Percentiles rank a stretch among this genome's conserved stretches.
phyloP scores from a whole-genome alignment of 2,797 vertebrate genomes.

The Lithobates sylvaticus region DNA sequence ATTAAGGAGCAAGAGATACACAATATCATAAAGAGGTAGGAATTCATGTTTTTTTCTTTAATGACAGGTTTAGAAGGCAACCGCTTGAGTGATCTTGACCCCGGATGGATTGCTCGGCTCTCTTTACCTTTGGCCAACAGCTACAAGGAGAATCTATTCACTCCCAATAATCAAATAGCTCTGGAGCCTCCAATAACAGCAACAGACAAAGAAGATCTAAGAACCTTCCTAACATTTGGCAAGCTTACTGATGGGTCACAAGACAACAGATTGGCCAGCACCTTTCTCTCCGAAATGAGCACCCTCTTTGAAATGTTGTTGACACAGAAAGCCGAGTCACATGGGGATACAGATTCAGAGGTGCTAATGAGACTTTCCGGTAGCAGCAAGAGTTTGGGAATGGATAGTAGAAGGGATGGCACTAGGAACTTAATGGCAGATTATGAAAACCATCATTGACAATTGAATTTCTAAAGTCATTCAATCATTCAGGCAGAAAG shows the following conservation, averaged over 20 bases:
- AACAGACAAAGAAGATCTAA: slow-evolving; percentile 71
- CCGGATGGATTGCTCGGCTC: slow-evolving; percentile 87
- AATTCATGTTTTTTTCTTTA: neutral
- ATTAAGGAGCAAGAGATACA: too few relatives aligned
- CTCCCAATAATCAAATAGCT: slow-evolving; percentile 72
- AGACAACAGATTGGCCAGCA: slow-evolving; percentile 77
- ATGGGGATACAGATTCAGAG: slow-evolving; percentile 77
- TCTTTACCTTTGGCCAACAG: slow-evolving; percentile 85
- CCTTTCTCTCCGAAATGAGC: slow-evolving; percentile 92
- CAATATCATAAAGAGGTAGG: too few relatives aligned
- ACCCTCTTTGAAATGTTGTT: slow-evolving; percentile 91
- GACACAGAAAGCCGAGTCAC: slow-evolving; percentile 84
- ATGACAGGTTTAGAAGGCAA: slow-evolving; percentile 74
- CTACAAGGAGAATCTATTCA: slow-evolving; percentile 92
- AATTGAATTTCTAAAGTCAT: neutral
- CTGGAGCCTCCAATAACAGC: slow-evolving; percentile 66
- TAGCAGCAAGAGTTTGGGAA: slow-evolving; percentile 81
- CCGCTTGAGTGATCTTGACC: slow-evolving; percentile 77
- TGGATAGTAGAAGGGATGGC: slow-evolving; percentile 70
- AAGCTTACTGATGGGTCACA: slow-evolving; percentile 75
- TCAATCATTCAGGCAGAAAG: neutral
- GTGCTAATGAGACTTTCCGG: slow-evolving; percentile 88
- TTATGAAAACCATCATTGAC: neutral
- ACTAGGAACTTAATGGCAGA: slow-evolving; percentile 7
- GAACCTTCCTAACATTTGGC: slow-evolving; percentile 93